Conservation (phyloP, 2,797 vertebrate species). For the Miichthys miiuy region DNA sequence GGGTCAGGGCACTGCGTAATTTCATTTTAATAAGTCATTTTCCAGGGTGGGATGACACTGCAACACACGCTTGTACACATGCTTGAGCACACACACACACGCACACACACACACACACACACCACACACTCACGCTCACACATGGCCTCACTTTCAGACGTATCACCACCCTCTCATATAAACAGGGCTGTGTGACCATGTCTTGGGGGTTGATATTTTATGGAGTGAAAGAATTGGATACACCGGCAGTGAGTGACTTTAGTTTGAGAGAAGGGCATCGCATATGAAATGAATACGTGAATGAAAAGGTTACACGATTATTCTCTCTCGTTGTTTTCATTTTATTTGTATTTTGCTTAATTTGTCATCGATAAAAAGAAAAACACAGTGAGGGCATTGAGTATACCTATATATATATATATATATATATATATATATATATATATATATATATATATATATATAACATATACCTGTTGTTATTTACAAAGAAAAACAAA, state of each 20-base stretch:
- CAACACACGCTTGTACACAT: constrained; percentile 61
- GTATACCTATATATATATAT: too few relatives aligned
- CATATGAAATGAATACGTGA: constrained; percentile 52
- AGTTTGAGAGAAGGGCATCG: constrained; percentile 49
- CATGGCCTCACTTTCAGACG: constrained; percentile 41
- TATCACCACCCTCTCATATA: constrained; percentile 60
- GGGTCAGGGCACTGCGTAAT: constrained; percentile 92
- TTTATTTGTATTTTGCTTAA: constrained; percentile 40
- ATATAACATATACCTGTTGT: background rate
- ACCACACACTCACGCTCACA: constrained; percentile 59
- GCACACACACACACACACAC: constrained; percentile 65
- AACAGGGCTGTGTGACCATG: constrained; percentile 71
- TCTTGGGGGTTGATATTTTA: constrained; percentile 69
- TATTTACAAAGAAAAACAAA: constrained; percentile 6
- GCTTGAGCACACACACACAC: constrained; percentile 67
- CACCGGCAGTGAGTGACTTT: constrained; percentile 66
- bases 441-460: too few relatives aligned
- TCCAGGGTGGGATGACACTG: constrained; percentile 79
- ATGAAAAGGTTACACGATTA: constrained; percentile 52
- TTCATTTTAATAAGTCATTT: constrained; percentile 95
- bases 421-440: too few relatives aligned
- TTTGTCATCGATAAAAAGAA: constrained; percentile 5
- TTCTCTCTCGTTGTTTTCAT: constrained; percentile 23
- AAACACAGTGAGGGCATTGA: background rate
- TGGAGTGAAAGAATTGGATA: constrained; percentile 75